Evolutionary conservation across 2,113 vertebrate species (phyloP).

Genomic region (Dunckerocampus dactyliophorus): DNA sequence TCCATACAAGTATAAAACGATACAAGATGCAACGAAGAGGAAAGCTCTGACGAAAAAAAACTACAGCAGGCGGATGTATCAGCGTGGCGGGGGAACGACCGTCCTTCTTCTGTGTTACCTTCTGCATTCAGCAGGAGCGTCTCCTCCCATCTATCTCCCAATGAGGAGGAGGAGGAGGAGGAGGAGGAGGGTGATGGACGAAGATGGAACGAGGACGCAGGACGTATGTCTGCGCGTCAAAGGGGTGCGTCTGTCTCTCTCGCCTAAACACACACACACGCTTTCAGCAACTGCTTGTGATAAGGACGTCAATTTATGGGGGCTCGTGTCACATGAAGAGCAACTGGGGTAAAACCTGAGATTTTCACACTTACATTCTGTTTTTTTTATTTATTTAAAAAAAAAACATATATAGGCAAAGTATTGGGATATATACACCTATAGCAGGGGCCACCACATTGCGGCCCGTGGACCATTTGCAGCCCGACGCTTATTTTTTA

Average conservation of each 20-base stretch:
- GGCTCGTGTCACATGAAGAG: too few relatives aligned
- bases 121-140: conserved; percentile 53
- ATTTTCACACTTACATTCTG: too few relatives aligned
- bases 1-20: conserved; percentile 32
- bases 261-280: background rate
- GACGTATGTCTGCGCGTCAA: conserved; percentile 27
- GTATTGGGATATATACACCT: too few relatives aligned
- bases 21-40: conserved; percentile 9
- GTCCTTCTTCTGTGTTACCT: conserved; percentile 9
- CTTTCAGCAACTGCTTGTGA: background rate
- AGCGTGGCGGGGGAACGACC: background rate
- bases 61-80: too few relatives aligned
- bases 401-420: too few relatives aligned
- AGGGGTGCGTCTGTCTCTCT: background rate
- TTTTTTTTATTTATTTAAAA: too few relatives aligned
- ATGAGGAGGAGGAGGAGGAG: conserved; percentile 3
- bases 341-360: too few relatives aligned
- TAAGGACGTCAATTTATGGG: background rate
- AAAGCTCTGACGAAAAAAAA: conserved; percentile 3
- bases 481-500: too few relatives aligned
- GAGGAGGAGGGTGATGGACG: conserved; percentile 23
- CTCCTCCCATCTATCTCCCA: conserved; percentile 54
- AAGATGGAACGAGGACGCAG: conserved; percentile 49
- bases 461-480: too few relatives aligned
- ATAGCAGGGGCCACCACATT: too few relatives aligned